A percentile compares a stretch with the other conserved stretches of the same genome.
phyloP scores from a whole-genome alignment of 2,797 vertebrate genomes.

The Lateolabrax maculatus region DNA sequence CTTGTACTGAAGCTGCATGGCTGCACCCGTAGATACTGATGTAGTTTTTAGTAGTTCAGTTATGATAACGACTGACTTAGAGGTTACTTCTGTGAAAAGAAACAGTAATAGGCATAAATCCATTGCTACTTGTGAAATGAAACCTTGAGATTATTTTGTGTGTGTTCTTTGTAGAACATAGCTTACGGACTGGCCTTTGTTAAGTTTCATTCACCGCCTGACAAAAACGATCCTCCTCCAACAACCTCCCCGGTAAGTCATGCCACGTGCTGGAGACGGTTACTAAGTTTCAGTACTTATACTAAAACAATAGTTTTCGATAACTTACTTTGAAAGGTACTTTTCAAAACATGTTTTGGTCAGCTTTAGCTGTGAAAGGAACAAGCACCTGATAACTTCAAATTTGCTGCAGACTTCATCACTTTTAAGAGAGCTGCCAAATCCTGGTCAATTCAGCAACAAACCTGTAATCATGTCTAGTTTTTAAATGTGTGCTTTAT shows the following conservation, averaged over 20 bases:
- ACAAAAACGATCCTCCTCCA: slow-evolving; percentile 82
- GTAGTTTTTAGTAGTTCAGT: not conserved
- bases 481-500: too few relatives aligned
- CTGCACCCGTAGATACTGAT: not conserved
- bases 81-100: not conserved
- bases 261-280: not conserved
- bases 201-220: slow-evolving; percentile 91
- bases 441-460: too few relatives aligned
- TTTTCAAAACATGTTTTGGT: too few relatives aligned
- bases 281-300: not conserved
- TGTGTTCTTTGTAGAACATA: slow-evolving; percentile 81
- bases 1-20: not conserved
- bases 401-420: too few relatives aligned
- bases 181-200: slow-evolving; percentile 91
- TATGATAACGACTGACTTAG: not conserved
- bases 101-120: not conserved
- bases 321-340: not conserved
- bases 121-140: not conserved
- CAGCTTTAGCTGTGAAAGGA: too few relatives aligned
- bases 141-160: not conserved
- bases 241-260: slow-evolving; percentile 86
- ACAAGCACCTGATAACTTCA: too few relatives aligned
- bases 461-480: too few relatives aligned
- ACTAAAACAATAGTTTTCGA: not conserved
- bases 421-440: too few relatives aligned